phyloP scores from a whole-genome alignment of 2,797 vertebrate species.

The Lepilemur ruficaudatus region DNA sequence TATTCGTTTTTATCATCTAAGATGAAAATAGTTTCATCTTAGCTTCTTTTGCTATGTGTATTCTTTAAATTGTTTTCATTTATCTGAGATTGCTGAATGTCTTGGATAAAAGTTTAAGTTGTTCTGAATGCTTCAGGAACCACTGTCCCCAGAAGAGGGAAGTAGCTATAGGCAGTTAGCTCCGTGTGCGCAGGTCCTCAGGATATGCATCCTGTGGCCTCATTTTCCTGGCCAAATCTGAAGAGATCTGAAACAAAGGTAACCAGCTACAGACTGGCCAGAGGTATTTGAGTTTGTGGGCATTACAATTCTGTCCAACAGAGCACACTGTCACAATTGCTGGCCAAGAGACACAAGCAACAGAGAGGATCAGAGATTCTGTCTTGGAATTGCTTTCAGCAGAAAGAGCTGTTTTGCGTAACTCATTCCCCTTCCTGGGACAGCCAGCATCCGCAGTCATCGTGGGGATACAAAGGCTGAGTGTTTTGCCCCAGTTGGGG shows the following conservation, averaged over 20 bases:
- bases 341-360: not conserved
- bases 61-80: not conserved
- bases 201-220: too few species aligned
- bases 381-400: not conserved
- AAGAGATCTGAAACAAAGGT: not conserved
- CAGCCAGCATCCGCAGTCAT: not conserved
- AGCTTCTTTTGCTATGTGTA: not conserved
- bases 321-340: not conserved
- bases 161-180: not conserved
- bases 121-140: not conserved
- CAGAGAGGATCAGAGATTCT: not conserved
- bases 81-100: not conserved
- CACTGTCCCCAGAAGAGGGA: not conserved
- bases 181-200: not conserved
- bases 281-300: not conserved
- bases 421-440: not conserved
- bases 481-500: fast-evolving
- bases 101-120: not conserved
- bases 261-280: not conserved
- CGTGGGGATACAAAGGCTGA: not conserved
- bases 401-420: not conserved
- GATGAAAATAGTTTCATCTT: not conserved
- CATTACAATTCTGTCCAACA: not conserved
- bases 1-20: not conserved
- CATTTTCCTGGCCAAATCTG: not conserved